Conservation (phyloP, 1,140 invertebrate genomes). For the Drosophila willistoni region DNA sequence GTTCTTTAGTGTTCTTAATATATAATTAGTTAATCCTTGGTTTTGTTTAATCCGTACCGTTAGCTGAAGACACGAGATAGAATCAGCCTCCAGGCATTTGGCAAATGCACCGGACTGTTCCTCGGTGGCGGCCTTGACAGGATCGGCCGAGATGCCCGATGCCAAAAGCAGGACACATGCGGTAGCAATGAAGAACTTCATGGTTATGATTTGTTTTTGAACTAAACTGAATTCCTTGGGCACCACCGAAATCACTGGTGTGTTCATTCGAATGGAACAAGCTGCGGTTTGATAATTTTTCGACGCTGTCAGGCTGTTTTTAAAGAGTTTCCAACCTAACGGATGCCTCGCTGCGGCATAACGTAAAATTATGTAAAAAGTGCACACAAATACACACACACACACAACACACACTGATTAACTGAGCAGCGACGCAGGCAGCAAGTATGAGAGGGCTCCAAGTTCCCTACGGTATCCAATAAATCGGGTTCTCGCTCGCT, state of each 20-base stretch:
- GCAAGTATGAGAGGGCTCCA: conserved; percentile 48
- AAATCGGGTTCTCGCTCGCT: neutral
- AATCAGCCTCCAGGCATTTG: conserved; percentile 86
- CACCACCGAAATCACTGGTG: conserved; percentile 82
- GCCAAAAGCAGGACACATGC: conserved; percentile 80
- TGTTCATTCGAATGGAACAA: conserved; percentile 84
- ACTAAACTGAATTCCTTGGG: conserved; percentile 66
- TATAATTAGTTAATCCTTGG: conserved; percentile 60
- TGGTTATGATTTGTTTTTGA: conserved; percentile 55
- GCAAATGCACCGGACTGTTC: conserved; percentile 74
- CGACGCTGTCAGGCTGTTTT: conserved; percentile 82
- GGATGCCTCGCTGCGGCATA: conserved; percentile 71
- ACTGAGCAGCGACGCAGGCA: conserved; percentile 34
- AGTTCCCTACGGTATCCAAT: conserved; percentile 31
- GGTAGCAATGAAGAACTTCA: conserved; percentile 77
- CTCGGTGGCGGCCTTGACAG: conserved; percentile 62
- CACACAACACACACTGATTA: conserved; percentile 13
- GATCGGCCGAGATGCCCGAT: conserved; percentile 79
- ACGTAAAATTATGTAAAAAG: conserved; percentile 81
- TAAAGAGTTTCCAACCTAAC: conserved; percentile 83
- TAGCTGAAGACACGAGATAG: conserved; percentile 87
- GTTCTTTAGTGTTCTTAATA: conserved; percentile 31
- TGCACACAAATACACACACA: conserved; percentile 56
- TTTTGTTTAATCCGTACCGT: conserved; percentile 83
- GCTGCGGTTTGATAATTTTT: conserved; percentile 83